These are phyloP conservation scores for Pempheris klunzingeri DNA, from an alignment of 2,797 vertebrate species.

Conservation along the genomic window DNA sequence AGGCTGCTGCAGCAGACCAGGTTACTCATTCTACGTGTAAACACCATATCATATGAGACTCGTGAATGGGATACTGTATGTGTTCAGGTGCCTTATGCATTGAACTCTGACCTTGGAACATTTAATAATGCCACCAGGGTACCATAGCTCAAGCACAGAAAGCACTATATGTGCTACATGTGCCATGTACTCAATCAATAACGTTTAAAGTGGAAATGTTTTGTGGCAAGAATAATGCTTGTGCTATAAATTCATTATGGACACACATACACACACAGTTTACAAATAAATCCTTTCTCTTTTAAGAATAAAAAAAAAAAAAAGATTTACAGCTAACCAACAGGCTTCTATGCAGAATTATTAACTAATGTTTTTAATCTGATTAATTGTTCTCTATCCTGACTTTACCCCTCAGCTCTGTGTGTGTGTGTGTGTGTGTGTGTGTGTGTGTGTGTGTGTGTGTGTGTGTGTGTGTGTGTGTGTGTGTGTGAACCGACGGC, in stretches of 20 bases:
- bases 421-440: not conserved
- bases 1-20: constrained; percentile 2
- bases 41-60: too few species aligned
- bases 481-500: too few species aligned
- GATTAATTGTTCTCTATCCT: not conserved
- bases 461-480: not conserved
- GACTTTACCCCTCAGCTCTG: not conserved
- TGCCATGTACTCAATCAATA: not conserved
- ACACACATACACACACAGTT: not conserved
- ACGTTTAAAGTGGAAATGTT: not conserved
- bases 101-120: not conserved
- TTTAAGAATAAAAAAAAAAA: too few species aligned
- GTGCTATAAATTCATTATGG: not conserved
- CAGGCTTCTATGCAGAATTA: not conserved
- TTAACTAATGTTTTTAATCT: not conserved
- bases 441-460: constrained; percentile 1
- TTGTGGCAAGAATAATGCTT: not conserved
- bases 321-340: not conserved
- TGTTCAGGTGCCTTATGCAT: too few species aligned
- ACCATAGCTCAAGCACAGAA: not conserved
- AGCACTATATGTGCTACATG: too few species aligned
- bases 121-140: constrained; percentile 11
- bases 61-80: too few species aligned
- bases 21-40: too few species aligned
- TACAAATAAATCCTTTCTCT: constrained; percentile 18